Conservation (phyloP, 2,113 vertebrate species). For the Poeciliopsis retropinna region DNA sequence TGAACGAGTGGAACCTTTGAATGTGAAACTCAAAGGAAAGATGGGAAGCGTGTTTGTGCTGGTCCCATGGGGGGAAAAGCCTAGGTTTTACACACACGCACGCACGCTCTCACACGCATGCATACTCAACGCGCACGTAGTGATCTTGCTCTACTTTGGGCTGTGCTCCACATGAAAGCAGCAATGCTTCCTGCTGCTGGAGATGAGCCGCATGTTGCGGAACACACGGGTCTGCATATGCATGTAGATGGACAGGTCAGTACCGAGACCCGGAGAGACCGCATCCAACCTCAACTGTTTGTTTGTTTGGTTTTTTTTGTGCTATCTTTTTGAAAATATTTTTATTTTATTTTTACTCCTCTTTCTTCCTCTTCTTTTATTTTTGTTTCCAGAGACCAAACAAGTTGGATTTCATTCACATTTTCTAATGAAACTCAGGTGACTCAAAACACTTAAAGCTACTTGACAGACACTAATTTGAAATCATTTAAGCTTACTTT, state of each 20-base stretch:
- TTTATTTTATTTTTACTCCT: slow-evolving; percentile 4
- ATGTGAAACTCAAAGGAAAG: slow-evolving; percentile 81
- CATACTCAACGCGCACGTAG: slow-evolving; percentile 57
- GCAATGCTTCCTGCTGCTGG: slow-evolving; percentile 75
- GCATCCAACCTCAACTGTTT: slow-evolving; percentile 49
- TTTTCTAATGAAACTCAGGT: slow-evolving; percentile 39
- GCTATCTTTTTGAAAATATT: slow-evolving; percentile 5
- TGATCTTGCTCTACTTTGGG: slow-evolving; percentile 80
- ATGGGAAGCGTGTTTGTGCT: slow-evolving; percentile 80
- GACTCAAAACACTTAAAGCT: slow-evolving; percentile 39
- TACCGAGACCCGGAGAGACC: slow-evolving; percentile 61
- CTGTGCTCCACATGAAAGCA: slow-evolving; percentile 79
- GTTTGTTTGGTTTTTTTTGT: slow-evolving; percentile 18
- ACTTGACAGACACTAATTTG: neutral
- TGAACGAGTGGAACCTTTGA: slow-evolving; percentile 81
- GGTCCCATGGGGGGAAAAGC: slow-evolving; percentile 79
- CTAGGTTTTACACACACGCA: slow-evolving; percentile 68
- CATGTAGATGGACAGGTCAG: slow-evolving; percentile 68
- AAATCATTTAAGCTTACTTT: neutral
- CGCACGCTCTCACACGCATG: slow-evolving; percentile 37
- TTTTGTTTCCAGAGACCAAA: slow-evolving; percentile 52
- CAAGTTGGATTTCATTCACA: slow-evolving; percentile 59
- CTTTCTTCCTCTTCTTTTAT: neutral
- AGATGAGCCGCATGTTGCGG: slow-evolving; percentile 68
- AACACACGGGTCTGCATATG: slow-evolving; percentile 64